A percentile compares a stretch with the other conserved stretches of the same genome.
Evolutionary conservation across 2,888 invertebrate species (phyloP).

Genomic region (Dione juno): DNA sequence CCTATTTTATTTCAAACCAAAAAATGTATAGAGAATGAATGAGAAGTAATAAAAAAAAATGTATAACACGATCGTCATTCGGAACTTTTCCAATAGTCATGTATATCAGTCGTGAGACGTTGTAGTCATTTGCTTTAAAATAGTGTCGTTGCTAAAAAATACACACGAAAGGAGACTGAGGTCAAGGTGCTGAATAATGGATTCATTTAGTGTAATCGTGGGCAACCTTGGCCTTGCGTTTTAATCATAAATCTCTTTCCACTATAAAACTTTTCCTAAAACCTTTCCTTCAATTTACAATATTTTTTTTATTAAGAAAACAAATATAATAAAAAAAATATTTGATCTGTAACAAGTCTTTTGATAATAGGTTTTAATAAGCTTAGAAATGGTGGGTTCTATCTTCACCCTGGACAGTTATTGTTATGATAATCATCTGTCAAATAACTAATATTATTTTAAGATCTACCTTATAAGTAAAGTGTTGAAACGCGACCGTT

Average conservation of each 20-base stretch:
- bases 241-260: slow-evolving; percentile 22
- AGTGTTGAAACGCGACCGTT: not conserved
- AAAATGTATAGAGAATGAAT: not conserved
- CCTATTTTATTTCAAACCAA: not conserved
- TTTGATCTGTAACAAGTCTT: not conserved
- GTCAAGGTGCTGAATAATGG: slow-evolving; percentile 63
- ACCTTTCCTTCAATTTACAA: not conserved
- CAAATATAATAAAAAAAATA: not conserved
- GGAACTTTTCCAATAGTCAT: slow-evolving; percentile 24
- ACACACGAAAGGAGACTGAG: slow-evolving; percentile 60
- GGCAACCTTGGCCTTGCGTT: slow-evolving; percentile 30
- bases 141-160: slow-evolving; percentile 60
- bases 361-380: not conserved
- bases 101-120: slow-evolving; percentile 69
- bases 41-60: not conserved
- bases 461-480: not conserved
- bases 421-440: not conserved
- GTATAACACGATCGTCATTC: not conserved
- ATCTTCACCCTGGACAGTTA: not conserved
- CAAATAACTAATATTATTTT: not conserved
- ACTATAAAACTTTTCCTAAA: slow-evolving; percentile 2
- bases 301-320: not conserved
- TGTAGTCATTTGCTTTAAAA: slow-evolving; percentile 63
- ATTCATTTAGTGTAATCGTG: slow-evolving; percentile 28
- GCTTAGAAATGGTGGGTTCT: not conserved